phyloP scores from a whole-genome alignment of 2,888 invertebrate species.

The Fragum sueziense region DNA sequence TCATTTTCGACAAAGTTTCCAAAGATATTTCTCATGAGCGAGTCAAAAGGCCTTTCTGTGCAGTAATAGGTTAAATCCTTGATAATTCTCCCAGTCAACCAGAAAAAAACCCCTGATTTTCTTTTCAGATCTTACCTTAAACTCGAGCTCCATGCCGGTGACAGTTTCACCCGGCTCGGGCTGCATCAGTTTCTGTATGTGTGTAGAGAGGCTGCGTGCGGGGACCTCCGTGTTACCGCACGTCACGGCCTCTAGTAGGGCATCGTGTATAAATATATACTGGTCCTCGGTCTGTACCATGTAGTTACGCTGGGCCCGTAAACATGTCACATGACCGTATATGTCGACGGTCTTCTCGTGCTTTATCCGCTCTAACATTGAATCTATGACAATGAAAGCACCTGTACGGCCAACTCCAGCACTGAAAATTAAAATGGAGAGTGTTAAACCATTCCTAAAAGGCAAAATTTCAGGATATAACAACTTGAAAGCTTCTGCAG shows the following conservation, averaged over 20 bases:
- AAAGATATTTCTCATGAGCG: no score
- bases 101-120: no score
- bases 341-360: conserved; percentile 99
- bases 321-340: conserved; percentile 98
- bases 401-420: conserved; percentile 96
- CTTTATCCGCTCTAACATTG: conserved; percentile 98
- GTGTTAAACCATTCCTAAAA: no score
- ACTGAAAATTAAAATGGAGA: conserved; percentile 83
- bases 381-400: conserved; percentile 99
- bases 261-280: conserved; percentile 99
- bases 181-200: conserved; percentile 97
- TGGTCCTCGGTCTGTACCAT: conserved; percentile 99
- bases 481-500: neutral
- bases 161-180: conserved; percentile 83
- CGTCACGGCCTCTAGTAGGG: conserved; percentile 96
- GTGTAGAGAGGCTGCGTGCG: conserved; percentile 95
- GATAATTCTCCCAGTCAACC: no score
- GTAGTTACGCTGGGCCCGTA: conserved; percentile 98
- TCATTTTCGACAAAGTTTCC: no score
- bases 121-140: no score
- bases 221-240: conserved; percentile 98
- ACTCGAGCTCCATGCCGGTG: conserved; percentile 82
- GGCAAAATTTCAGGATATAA: neutral
- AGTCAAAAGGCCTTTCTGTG: no score
- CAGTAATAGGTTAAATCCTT: no score